Percentiles rank a stretch among this genome's conserved stretches.
Evolutionary conservation across 2,888 invertebrate species (phyloP).

Genomic region (Clunio marinus): DNA sequence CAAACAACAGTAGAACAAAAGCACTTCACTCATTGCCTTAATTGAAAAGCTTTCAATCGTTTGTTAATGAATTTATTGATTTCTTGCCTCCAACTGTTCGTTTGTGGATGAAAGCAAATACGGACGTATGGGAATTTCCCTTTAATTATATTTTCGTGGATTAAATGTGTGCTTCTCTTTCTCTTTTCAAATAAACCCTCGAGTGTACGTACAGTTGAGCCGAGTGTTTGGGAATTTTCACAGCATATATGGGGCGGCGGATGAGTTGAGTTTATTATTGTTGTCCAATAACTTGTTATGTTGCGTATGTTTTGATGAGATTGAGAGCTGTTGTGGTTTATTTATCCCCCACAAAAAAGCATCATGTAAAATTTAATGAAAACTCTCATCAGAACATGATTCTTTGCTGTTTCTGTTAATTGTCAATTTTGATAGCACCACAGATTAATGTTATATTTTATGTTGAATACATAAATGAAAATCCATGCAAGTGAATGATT

Average conservation of each 20-base stretch:
- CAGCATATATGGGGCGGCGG: no score
- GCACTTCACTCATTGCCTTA: slow-evolving; percentile 23
- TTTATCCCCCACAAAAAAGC: not conserved
- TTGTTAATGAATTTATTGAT: slow-evolving; percentile 40
- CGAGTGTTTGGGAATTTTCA: slow-evolving; percentile 2
- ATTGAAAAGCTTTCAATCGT: slow-evolving; percentile 40
- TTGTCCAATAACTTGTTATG: no score
- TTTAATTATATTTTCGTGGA: slow-evolving; percentile 32
- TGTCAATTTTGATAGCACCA: slow-evolving; percentile 34
- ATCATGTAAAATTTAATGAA: slow-evolving; percentile 7
- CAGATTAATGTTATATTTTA: slow-evolving; percentile 20
- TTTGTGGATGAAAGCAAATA: not conserved
- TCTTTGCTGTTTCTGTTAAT: not conserved
- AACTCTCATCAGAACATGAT: slow-evolving; percentile 1
- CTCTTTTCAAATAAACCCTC: slow-evolving; percentile 5
- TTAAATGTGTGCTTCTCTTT: slow-evolving; percentile 21
- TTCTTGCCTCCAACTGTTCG: slow-evolving; percentile 1
- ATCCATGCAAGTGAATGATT: not conserved
- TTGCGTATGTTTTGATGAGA: not conserved
- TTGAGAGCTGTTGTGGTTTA: not conserved
- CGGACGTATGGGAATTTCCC: not conserved
- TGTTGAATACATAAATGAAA: not conserved
- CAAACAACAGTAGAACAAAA: not conserved
- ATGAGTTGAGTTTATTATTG: no score
- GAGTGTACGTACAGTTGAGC: no score